Conservation (phyloP, 2,888 invertebrate species). For the Lasioglossum malachurum region DNA sequence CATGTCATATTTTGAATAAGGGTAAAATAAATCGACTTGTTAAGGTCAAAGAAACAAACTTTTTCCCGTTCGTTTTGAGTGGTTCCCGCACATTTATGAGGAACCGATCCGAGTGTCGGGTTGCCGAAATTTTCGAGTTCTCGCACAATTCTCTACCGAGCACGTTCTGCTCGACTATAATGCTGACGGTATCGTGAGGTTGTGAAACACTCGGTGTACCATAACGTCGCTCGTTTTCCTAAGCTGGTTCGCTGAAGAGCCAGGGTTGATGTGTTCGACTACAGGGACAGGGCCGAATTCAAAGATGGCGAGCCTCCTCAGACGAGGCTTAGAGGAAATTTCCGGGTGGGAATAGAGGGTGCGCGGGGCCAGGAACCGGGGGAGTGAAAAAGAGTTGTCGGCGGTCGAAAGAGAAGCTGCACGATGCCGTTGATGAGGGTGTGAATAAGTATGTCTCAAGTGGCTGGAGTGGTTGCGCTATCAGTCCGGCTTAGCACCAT, state of each 20-base stretch:
- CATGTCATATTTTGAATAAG: no score
- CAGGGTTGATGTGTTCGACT: conserved; percentile 35
- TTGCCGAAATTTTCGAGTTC: background rate
- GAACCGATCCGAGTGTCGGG: background rate
- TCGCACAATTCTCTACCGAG: background rate
- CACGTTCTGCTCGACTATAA: conserved; percentile 17
- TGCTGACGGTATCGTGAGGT: conserved; percentile 23
- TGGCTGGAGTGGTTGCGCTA: conserved; percentile 75
- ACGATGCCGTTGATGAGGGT: conserved; percentile 78
- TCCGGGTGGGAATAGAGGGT: conserved; percentile 16
- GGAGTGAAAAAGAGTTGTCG: conserved; percentile 55
- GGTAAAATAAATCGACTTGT: no score
- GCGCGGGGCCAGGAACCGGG: background rate
- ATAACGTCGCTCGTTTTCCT: conserved; percentile 42
- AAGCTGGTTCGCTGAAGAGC: background rate
- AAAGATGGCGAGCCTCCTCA: conserved; percentile 62
- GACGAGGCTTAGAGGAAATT: conserved; percentile 63
- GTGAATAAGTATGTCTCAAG: conserved; percentile 82
- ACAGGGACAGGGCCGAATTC: conserved; percentile 36
- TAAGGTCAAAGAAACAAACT: no score
- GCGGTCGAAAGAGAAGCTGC: conserved; percentile 59
- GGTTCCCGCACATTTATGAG: no score
- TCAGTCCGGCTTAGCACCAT: conserved; percentile 66
- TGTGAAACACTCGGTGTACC: conserved; percentile 18
- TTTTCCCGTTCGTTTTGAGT: no score